Percentiles rank a stretch among this genome's conserved stretches.
Evolutionary conservation across 2,888 invertebrate genomes (phyloP).

Genomic region (Agriopis aurantiaria): DNA sequence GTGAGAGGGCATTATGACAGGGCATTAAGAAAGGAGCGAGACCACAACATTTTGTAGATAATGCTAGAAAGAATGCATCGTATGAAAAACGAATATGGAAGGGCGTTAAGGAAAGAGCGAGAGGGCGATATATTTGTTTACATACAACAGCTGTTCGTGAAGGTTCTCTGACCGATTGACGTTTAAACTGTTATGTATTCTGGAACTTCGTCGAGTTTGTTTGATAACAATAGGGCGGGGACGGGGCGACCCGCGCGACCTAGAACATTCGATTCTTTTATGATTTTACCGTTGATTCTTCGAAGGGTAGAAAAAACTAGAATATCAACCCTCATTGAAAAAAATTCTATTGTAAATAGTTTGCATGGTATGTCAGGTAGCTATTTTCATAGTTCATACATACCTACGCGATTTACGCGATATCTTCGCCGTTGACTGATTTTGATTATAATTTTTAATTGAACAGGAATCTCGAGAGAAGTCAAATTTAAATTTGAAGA

Average conservation of each 20-base stretch:
- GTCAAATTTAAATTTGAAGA: no score
- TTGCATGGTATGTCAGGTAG: neutral
- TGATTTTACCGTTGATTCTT: neutral
- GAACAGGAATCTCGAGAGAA: no score
- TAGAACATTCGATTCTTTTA: slow-evolving; percentile 10
- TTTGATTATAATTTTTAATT: no score
- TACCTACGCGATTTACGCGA: no score
- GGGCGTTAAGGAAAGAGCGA: neutral
- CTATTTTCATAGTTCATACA: no score
- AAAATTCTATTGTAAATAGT: neutral
- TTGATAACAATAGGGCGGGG: neutral
- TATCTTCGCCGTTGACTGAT: no score
- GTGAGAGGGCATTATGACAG: neutral
- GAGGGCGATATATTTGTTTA: slow-evolving; percentile 17
- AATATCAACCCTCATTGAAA: neutral
- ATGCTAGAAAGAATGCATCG: neutral
- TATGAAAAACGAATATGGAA: neutral
- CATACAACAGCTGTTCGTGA: slow-evolving; percentile 19
- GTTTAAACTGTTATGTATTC: slow-evolving; percentile 4
- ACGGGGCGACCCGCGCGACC: neutral
- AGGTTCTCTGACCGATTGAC: slow-evolving; percentile 1
- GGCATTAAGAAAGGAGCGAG: slow-evolving; percentile 2
- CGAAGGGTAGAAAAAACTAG: slow-evolving; percentile 5
- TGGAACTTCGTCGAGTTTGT: neutral
- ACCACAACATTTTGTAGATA: neutral